Evolutionary conservation across 2,888 invertebrate genomes (phyloP).

Genomic region (Neelides folsomi): DNA sequence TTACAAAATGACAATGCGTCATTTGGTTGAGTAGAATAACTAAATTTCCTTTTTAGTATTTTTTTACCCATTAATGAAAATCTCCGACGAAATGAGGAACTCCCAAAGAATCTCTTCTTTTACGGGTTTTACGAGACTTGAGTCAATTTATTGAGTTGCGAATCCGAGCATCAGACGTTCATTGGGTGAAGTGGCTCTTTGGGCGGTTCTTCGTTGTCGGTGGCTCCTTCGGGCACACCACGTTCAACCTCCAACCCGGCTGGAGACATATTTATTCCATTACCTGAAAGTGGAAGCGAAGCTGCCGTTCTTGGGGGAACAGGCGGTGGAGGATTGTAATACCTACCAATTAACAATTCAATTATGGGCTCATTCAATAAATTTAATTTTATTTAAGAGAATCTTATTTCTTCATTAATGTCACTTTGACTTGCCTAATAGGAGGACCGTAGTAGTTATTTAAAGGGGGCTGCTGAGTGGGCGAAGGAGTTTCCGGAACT

Average conservation of each 20-base stretch:
- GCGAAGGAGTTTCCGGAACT: conserved; percentile 32
- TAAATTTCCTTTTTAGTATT: too few species aligned
- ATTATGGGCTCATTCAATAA: too few species aligned
- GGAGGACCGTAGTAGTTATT: conserved; percentile 31
- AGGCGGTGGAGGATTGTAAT: conserved; percentile 29
- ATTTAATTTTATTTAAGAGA: too few species aligned
- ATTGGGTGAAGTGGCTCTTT: conserved; percentile 29
- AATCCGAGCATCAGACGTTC: conserved; percentile 24
- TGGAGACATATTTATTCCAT: too few species aligned
- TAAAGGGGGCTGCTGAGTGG: conserved; percentile 29
- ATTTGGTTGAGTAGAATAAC: too few species aligned
- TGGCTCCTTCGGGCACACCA: conserved; percentile 55
- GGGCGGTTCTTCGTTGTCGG: conserved; percentile 28
- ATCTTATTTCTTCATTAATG: too few species aligned
- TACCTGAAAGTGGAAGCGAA: background rate
- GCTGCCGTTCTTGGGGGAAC: conserved; percentile 19
- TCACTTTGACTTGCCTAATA: conserved; percentile 11
- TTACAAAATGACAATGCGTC: too few species aligned
- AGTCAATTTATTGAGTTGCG: too few species aligned
- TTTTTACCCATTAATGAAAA: too few species aligned
- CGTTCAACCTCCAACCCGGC: conserved; percentile 38
- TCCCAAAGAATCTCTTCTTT: too few species aligned
- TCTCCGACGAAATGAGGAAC: too few species aligned
- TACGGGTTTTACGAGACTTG: too few species aligned
- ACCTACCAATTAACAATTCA: background rate